A percentile compares a stretch with the other conserved stretches of the same genome.
These are phyloP conservation scores for Gonioctena quinquepunctata DNA, from an alignment of 1,140 invertebrate genomes.

Conservation along the genomic window DNA sequence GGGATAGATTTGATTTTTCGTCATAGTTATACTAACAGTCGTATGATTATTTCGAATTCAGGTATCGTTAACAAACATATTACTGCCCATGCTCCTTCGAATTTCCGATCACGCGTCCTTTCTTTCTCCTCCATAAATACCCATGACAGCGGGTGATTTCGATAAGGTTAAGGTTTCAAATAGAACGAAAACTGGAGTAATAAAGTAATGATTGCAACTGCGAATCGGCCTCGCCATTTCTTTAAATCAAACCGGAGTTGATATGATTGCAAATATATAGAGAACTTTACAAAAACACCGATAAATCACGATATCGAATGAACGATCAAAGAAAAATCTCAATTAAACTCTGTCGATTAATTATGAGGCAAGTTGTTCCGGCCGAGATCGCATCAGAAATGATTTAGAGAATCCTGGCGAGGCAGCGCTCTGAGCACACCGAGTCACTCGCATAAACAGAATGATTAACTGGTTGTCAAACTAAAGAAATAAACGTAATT, in stretches of 20 bases:
- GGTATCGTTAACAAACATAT: too few relatives aligned
- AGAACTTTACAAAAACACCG: conserved; percentile 38
- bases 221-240: not conserved
- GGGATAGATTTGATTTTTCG: too few relatives aligned
- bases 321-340: conserved; percentile 51
- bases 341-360: conserved; percentile 48
- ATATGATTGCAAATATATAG: conserved; percentile 36
- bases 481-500: conserved; percentile 56
- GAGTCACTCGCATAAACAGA: conserved; percentile 54
- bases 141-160: too few relatives aligned
- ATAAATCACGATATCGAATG: conserved; percentile 47
- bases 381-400: conserved; percentile 47
- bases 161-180: not conserved
- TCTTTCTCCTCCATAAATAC: too few relatives aligned
- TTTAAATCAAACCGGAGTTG: conserved; percentile 27
- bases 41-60: too few relatives aligned
- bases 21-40: too few relatives aligned
- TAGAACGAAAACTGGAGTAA: not conserved
- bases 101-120: too few relatives aligned
- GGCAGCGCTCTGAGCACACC: conserved; percentile 33
- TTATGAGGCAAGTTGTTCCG: conserved; percentile 48
- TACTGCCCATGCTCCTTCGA: too few relatives aligned
- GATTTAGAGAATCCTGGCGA: conserved; percentile 48
- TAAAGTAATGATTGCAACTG: not conserved
- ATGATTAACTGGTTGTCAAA: conserved; percentile 55